Evolutionary conservation across 2,797 vertebrate genomes (phyloP).

Genomic region (Xiphophorus birchmanni): DNA sequence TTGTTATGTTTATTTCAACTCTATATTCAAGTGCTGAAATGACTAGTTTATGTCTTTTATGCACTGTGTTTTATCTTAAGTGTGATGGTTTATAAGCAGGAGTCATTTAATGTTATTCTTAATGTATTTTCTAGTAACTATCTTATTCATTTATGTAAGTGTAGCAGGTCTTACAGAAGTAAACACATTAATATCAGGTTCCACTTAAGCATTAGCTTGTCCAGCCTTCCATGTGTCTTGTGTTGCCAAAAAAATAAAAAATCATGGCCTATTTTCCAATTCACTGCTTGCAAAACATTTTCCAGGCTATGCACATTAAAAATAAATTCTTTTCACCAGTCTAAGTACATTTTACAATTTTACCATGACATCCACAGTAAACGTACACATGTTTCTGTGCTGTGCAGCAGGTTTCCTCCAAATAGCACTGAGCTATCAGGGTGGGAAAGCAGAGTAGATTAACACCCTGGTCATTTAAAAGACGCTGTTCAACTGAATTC

Average conservation of each 20-base stretch:
- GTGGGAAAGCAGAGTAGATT: neutral
- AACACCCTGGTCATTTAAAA: neutral
- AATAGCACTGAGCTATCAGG: neutral
- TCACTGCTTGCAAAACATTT: neutral
- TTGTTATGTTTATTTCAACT: neutral
- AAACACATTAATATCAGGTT: neutral
- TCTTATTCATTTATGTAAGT: neutral
- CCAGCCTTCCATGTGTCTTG: neutral
- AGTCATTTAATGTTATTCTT: neutral
- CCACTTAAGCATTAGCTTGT: neutral
- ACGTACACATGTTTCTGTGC: neutral
- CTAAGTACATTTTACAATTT: neutral
- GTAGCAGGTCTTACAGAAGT: neutral
- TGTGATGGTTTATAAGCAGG: neutral
- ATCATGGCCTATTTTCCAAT: neutral
- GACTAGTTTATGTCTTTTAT: neutral
- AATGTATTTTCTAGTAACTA: neutral
- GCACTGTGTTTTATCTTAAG: neutral
- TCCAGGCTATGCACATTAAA: neutral
- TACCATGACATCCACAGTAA: neutral
- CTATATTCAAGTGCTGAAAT: neutral
- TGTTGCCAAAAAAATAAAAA: neutral
- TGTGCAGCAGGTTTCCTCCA: neutral
- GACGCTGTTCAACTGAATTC: neutral
- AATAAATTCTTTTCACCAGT: neutral